These are phyloP conservation scores for Arbacia lixula DNA, from an alignment of 53 echinoderm and acorn worm species.

Conservation along the genomic window DNA sequence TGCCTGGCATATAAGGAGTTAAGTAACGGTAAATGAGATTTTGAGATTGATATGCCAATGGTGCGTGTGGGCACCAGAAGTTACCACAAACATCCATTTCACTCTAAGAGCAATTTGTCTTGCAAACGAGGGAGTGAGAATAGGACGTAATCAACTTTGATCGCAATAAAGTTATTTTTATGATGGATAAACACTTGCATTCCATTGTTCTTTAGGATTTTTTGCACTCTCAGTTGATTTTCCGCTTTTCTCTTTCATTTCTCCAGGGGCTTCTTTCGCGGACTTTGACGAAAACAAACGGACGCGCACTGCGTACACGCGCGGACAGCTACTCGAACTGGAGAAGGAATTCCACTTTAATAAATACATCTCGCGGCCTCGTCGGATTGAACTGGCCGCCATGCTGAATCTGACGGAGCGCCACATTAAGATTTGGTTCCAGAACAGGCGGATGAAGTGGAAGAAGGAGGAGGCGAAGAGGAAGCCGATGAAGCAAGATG, in stretches of 20 bases:
- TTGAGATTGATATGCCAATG: too few species aligned
- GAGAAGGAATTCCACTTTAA: slow-evolving; percentile 99
- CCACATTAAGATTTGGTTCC: slow-evolving; percentile 99
- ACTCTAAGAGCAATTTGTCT: too few species aligned
- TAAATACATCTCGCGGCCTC: slow-evolving; percentile 94
- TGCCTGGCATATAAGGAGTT: too few species aligned
- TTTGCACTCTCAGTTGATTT: too few species aligned
- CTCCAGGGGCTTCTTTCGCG: slow-evolving; percentile 88
- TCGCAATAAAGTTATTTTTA: too few species aligned
- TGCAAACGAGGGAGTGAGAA: too few species aligned
- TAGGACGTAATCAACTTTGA: too few species aligned
- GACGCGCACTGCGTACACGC: slow-evolving; percentile 94
- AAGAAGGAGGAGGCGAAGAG: slow-evolving; percentile 97
- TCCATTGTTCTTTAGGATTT: too few species aligned
- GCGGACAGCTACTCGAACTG: slow-evolving; percentile 95
- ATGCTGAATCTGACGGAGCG: slow-evolving; percentile 97
- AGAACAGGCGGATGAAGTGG: slow-evolving; percentile 98
- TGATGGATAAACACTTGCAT: too few species aligned
- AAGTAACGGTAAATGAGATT: too few species aligned
- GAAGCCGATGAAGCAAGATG: slow-evolving; percentile 70
- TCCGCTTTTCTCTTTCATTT: slow-evolving; percentile 34
- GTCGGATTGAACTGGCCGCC: slow-evolving; percentile 95
- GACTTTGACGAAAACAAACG: slow-evolving; percentile 99
- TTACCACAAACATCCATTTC: too few species aligned
- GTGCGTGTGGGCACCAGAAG: too few species aligned